phyloP scores from a whole-genome alignment of 1,140 invertebrate species.

The Pseudomyrmex sp. region DNA sequence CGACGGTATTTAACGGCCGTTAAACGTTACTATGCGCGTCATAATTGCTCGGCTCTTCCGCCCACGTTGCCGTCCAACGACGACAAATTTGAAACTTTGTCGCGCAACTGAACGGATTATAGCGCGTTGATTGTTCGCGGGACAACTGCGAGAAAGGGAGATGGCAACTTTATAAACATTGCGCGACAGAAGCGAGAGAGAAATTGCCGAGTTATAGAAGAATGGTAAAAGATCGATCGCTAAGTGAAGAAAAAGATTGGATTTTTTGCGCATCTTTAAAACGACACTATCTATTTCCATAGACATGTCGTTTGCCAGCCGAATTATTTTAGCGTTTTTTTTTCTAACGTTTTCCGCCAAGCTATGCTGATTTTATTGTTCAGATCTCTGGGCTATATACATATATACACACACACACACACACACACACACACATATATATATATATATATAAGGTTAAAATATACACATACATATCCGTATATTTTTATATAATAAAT shows the following conservation, averaged over 20 bases:
- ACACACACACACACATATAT: too few species aligned
- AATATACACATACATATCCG: too few species aligned
- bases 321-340: background rate
- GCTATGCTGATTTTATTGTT: too few species aligned
- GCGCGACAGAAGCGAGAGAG: conserved; percentile 20
- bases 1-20: conserved; percentile 51
- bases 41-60: conserved; percentile 60
- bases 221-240: background rate
- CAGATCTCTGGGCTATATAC: background rate
- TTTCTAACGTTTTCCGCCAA: background rate
- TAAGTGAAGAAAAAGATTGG: too few species aligned
- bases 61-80: conserved; percentile 17
- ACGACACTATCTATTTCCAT: too few species aligned
- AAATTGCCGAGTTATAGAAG: conserved; percentile 8
- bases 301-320: too few species aligned
- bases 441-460: too few species aligned
- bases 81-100: conserved; percentile 67
- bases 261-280: too few species aligned
- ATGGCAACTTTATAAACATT: conserved; percentile 63
- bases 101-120: conserved; percentile 70
- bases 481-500: background rate
- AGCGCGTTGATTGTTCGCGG: conserved; percentile 67
- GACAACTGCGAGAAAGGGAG: conserved; percentile 50
- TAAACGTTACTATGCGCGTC: conserved; percentile 56
- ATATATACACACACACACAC: too few species aligned